Percentiles rank a stretch among this genome's conserved stretches.
These are phyloP conservation scores for Cyprinella venusta DNA, from an alignment of 2,797 vertebrate species.

Conservation along the genomic window DNA sequence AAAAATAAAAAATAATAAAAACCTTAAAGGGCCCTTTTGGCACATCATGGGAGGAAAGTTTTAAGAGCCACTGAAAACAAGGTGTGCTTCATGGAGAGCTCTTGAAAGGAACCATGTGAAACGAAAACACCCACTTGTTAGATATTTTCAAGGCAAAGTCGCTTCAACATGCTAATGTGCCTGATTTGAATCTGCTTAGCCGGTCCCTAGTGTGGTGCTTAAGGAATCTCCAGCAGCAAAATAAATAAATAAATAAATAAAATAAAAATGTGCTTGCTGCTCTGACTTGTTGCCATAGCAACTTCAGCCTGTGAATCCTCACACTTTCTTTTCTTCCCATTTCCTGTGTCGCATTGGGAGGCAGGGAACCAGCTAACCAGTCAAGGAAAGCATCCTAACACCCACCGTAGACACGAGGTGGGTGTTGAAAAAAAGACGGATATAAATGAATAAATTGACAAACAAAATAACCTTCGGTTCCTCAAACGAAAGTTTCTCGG, in stretches of 20 bases:
- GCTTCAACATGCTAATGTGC: conserved; percentile 20
- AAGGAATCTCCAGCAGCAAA: conserved; percentile 34
- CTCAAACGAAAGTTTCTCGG: conserved; percentile 18
- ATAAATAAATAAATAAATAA: not conserved
- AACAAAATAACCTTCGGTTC: conserved; percentile 34
- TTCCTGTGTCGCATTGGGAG: conserved; percentile 40
- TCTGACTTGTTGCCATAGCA: conserved; percentile 58
- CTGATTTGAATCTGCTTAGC: conserved; percentile 35
- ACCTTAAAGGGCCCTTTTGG: not conserved
- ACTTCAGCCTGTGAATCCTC: conserved; percentile 44
- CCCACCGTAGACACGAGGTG: not conserved
- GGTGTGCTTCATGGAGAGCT: not conserved
- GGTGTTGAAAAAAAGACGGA: not conserved
- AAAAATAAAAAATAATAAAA: too few relatives aligned
- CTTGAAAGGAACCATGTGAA: conserved; percentile 2
- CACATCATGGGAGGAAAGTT: not conserved
- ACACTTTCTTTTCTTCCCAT: conserved; percentile 36
- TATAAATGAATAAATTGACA: conserved; percentile 8
- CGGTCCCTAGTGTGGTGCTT: conserved; percentile 12
- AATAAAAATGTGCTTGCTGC: conserved; percentile 18
- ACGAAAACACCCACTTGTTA: conserved; percentile 31
- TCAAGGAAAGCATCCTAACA: not conserved
- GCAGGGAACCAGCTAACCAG: conserved; percentile 20
- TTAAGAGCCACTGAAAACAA: conserved; percentile 5
- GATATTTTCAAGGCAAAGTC: conserved; percentile 8